Evolutionary conservation across 2,888 invertebrate species (phyloP).

Genomic region (Beris chalybata): DNA sequence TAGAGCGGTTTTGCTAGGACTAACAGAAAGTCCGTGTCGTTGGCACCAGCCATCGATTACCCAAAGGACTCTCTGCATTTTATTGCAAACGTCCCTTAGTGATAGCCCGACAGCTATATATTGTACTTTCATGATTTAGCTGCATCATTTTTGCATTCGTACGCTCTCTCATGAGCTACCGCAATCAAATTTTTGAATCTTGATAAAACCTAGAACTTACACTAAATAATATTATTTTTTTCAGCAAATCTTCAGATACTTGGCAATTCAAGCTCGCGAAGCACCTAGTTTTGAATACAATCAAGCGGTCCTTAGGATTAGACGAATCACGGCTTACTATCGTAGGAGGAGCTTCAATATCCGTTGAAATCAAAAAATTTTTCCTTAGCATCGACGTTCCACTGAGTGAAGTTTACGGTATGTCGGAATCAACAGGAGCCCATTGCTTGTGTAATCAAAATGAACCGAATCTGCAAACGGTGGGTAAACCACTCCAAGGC

Average conservation of each 20-base stretch:
- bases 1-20: too few species aligned
- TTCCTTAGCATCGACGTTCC: slow-evolving; percentile 83
- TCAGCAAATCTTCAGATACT: slow-evolving; percentile 51
- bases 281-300: slow-evolving; percentile 71
- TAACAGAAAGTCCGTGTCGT: too few species aligned
- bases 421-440: slow-evolving; percentile 80
- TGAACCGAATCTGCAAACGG: slow-evolving; percentile 66
- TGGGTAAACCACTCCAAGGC: slow-evolving; percentile 69
- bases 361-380: slow-evolving; percentile 77
- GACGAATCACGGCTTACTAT: slow-evolving; percentile 67
- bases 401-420: slow-evolving; percentile 81
- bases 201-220: too few species aligned
- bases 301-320: slow-evolving; percentile 75
- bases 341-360: slow-evolving; percentile 83
- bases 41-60: too few species aligned
- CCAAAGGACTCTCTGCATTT: too few species aligned
- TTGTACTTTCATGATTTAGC: too few species aligned
- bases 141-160: too few species aligned
- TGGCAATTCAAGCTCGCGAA: slow-evolving; percentile 74
- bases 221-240: too few species aligned
- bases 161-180: too few species aligned
- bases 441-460: slow-evolving; percentile 64
- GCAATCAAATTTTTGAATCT: too few species aligned
- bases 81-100: too few species aligned
- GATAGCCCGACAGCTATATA: too few species aligned